Evolutionary conservation across 2,888 invertebrate species (phyloP), one percentile per base, ranked within the genome.

Genomic region (Watsonalla cultraria): DNA sequence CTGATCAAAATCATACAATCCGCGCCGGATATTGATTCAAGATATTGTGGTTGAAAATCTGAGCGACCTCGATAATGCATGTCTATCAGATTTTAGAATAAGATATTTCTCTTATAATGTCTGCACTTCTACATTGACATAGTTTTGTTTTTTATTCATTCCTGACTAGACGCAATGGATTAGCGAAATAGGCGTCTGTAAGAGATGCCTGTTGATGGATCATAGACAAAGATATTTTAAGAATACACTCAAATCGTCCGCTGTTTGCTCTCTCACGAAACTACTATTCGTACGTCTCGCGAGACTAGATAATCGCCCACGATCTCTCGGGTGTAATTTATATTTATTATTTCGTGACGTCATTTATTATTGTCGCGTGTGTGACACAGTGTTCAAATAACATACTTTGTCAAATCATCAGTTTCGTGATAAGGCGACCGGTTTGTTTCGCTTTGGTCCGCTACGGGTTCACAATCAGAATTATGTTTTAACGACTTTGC

Each of bases 401-500:
- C 72, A 42, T 42, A 11, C 11, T 11, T 11, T 42, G 42, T 11
- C 42, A 72, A 66, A 74, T 76, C 72, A 72, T 69, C 65, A 66
- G 72, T 70, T 65, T 69, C 69, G 65, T 70, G 79, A 77, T 77
- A 77, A 76, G 74, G 60, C 53, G 52, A 46, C 45, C 46, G 57
- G 58, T 66, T 60, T 58, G 69, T 64, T 68, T 64, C 70, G 66
- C 61, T 64, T 59, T 56, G 57, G 60, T 24, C 24, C 24, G 24
- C 64, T 67, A 61, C 64, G 58, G 70, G 66, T 66, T 68, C 70
- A 74, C 75, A 76, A 72, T 69, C 66, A 65, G 66, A 76, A 67
- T 76, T 72, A 75, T 71, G 73, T 68, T 72, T 74, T 72, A 73
- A 71, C 70, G 69, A 70, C 68, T 67, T 57, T 59, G 59, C 67